Conservation (phyloP, 2,113 vertebrate genomes). For the Gambusia affinis region DNA sequence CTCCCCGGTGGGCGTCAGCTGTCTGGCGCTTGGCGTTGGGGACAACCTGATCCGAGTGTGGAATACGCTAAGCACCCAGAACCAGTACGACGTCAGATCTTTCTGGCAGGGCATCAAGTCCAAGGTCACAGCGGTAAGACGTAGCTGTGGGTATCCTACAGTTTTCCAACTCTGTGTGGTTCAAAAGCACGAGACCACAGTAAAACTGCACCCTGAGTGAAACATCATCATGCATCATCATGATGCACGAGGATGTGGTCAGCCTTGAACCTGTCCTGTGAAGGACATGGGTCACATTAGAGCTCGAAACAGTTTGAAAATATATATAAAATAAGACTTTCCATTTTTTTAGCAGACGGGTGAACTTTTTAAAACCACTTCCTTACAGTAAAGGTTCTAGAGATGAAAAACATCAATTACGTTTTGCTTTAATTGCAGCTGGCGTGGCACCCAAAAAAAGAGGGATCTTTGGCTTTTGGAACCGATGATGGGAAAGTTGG, state of each 20-base stretch:
- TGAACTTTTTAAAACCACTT: no score
- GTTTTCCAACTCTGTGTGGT: no score
- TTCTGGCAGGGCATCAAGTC: conserved; percentile 97
- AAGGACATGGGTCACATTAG: no score
- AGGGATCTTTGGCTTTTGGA: conserved; percentile 91
- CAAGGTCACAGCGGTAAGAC: conserved; percentile 94
- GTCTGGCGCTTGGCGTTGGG: conserved; percentile 90
- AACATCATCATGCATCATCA: no score
- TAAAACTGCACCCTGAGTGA: no score
- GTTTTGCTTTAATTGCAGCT: conserved; percentile 77
- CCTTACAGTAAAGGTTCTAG: no score
- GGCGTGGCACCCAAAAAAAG: conserved; percentile 91
- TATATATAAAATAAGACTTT: no score
- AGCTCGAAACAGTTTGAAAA: no score
- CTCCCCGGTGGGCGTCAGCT: conserved; percentile 88
- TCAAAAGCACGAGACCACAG: no score
- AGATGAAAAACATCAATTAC: neutral
- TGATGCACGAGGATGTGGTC: no score
- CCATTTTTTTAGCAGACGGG: no score
- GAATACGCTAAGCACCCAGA: conserved; percentile 89
- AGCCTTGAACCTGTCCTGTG: no score
- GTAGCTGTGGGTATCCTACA: neutral
- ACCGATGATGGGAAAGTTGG: conserved; percentile 98
- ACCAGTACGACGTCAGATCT: conserved; percentile 86
- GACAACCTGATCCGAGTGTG: conserved; percentile 95